Evolutionary conservation across 2,113 vertebrate genomes (phyloP).

Genomic region (Telmatochromis sp.): DNA sequence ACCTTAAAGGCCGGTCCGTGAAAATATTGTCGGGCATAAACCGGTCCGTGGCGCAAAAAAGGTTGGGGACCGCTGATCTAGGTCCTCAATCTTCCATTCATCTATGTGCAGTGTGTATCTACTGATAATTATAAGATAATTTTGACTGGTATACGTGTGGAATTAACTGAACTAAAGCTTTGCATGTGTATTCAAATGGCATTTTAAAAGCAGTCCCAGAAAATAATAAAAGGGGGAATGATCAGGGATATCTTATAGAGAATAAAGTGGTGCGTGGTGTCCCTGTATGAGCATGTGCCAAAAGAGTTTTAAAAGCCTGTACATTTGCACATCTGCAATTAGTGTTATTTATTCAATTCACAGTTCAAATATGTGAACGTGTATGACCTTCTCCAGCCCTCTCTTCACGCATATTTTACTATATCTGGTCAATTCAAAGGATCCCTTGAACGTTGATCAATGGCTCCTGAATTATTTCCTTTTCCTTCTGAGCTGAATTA

Average conservation of each 20-base stretch:
- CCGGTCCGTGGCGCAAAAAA: no score
- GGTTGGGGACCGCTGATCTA: fast-evolving
- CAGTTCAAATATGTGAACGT: background rate
- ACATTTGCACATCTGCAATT: background rate
- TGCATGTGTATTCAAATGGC: fast-evolving
- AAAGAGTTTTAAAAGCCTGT: background rate
- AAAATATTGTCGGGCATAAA: no score
- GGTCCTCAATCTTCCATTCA: background rate
- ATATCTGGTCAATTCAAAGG: background rate
- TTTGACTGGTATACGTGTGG: fast-evolving
- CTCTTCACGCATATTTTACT: background rate
- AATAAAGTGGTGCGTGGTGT: background rate
- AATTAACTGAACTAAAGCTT: background rate
- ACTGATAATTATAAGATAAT: background rate
- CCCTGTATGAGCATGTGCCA: background rate
- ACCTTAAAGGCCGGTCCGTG: no score
- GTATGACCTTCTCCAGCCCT: background rate
- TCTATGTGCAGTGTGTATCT: background rate
- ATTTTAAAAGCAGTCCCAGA: background rate
- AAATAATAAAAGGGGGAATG: background rate
- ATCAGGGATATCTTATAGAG: background rate
- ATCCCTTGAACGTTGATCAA: background rate
- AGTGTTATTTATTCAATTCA: background rate
- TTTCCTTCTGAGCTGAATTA: background rate
- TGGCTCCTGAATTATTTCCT: background rate